Percentiles rank a stretch among this genome's conserved stretches.
phyloP scores from a whole-genome alignment of 1,140 invertebrate genomes.

The Frieseomelitta varia region DNA sequence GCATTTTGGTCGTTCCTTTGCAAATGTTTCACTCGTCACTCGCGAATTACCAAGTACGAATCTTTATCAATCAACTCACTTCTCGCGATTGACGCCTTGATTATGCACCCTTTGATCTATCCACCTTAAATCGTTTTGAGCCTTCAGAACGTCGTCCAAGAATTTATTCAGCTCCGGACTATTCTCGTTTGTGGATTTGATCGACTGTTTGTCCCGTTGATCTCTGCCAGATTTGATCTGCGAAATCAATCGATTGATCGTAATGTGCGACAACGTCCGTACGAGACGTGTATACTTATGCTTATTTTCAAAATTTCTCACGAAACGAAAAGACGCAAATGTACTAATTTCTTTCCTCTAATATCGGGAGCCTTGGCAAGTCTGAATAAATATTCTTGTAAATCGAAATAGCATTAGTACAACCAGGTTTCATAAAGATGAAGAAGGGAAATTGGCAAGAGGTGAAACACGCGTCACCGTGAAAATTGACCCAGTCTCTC shows the following conservation, averaged over 20 bases:
- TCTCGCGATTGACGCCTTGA: slow-evolving; percentile 1
- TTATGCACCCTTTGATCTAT: slow-evolving; percentile 66
- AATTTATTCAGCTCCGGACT: slow-evolving; percentile 63
- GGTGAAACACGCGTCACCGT: too few relatives aligned
- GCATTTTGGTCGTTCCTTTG: not conserved
- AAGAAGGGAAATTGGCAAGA: too few relatives aligned
- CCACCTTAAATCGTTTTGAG: slow-evolving; percentile 70
- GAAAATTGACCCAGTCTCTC: too few relatives aligned
- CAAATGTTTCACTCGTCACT: slow-evolving; percentile 1
- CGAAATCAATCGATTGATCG: not conserved
- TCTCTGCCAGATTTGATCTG: not conserved
- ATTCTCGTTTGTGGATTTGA: not conserved
- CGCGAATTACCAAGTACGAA: too few relatives aligned
- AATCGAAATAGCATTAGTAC: too few relatives aligned
- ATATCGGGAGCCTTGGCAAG: too few relatives aligned
- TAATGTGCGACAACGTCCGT: too few relatives aligned
- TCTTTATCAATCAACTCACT: slow-evolving; percentile 41
- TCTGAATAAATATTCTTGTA: too few relatives aligned
- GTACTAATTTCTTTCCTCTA: too few relatives aligned
- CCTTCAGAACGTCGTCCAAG: slow-evolving; percentile 64
- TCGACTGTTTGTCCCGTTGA: too few relatives aligned
- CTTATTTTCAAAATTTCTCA: not conserved
- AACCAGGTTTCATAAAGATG: too few relatives aligned
- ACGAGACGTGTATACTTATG: not conserved
- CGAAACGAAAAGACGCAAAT: too few relatives aligned